A percentile compares a stretch with the other conserved stretches of the same genome.
Conservation (phyloP, 64 coral and sea anemone species). For the Stichodactyla helianthus region DNA sequence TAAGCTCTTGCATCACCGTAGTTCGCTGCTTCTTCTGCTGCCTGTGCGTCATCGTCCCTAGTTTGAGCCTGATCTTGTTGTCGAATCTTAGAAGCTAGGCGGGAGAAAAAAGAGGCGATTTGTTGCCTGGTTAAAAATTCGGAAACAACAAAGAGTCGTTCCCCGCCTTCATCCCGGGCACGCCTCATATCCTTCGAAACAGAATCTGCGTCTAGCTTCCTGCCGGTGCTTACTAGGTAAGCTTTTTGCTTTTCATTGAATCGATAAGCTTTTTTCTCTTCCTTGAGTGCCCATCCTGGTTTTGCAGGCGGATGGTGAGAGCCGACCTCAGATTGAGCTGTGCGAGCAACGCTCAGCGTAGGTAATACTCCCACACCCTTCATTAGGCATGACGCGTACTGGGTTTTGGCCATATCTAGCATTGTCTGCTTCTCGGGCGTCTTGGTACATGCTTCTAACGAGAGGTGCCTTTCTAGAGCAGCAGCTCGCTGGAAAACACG, state of each 20-base stretch:
- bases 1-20: neutral
- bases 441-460: constrained; percentile 16
- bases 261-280: constrained; percentile 25
- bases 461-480: constrained; percentile 7
- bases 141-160: constrained; percentile 30
- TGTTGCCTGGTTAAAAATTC: constrained; percentile 42
- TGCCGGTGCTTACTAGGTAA: constrained; percentile 24
- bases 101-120: constrained; percentile 46
- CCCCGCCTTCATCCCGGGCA: constrained; percentile 12
- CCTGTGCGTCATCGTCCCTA: constrained; percentile 8
- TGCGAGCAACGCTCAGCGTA: neutral
- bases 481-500: neutral
- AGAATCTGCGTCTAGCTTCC: constrained; percentile 30
- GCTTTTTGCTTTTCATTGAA: neutral
- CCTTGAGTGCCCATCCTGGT: constrained; percentile 47
- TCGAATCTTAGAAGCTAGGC: constrained; percentile 24
- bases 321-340: neutral
- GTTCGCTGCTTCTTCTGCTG: constrained; percentile 30
- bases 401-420: constrained; percentile 6
- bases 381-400: constrained; percentile 24
- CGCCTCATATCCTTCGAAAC: constrained; percentile 47
- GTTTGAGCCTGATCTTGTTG: constrained; percentile 8
- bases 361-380: constrained; percentile 37
- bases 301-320: neutral
- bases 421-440: constrained; percentile 10